These are phyloP conservation scores for Synaphobranchus kaupii DNA, from an alignment of 2,797 vertebrate genomes.

Conservation along the genomic window DNA sequence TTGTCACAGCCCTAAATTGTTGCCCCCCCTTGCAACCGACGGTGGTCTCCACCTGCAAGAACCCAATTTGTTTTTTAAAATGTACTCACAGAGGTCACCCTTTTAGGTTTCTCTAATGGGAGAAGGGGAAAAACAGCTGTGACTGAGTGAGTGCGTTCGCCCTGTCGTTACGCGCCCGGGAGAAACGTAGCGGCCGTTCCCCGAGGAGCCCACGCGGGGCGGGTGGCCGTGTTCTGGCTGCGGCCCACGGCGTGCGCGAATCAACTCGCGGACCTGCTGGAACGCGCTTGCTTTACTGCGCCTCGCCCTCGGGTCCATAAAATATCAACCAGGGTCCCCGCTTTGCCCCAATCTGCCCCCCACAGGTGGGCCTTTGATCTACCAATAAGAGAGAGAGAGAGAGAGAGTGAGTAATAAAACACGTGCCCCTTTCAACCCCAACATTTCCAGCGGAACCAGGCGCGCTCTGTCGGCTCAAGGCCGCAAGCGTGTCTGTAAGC, in stretches of 20 bases:
- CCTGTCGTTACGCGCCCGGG: neutral
- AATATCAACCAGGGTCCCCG: constrained; percentile 55
- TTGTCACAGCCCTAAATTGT: neutral
- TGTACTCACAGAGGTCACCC: no score
- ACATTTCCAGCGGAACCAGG: constrained; percentile 44
- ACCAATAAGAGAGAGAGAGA: constrained; percentile 45
- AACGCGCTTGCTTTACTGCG: constrained; percentile 36
- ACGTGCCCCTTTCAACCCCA: constrained; percentile 60
- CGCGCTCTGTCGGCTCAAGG: constrained; percentile 54
- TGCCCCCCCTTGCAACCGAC: neutral
- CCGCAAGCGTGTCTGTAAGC: constrained; percentile 50
- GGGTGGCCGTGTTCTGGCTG: neutral
- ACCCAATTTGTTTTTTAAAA: neutral
- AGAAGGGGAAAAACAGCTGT: neutral
- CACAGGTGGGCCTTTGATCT: constrained; percentile 72
- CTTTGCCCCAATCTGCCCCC: constrained; percentile 58
- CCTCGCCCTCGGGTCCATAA: constrained; percentile 47
- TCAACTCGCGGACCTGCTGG: neutral
- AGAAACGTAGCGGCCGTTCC: neutral
- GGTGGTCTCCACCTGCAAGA: neutral
- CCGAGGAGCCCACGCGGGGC: no score
- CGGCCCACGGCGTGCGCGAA: neutral
- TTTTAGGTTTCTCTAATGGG: neutral
- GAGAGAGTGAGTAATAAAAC: constrained; percentile 42
- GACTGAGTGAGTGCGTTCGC: neutral